These are phyloP conservation scores for Tupiocoris notatus DNA, from an alignment of 2,888 invertebrate genomes.

Conservation along the genomic window DNA sequence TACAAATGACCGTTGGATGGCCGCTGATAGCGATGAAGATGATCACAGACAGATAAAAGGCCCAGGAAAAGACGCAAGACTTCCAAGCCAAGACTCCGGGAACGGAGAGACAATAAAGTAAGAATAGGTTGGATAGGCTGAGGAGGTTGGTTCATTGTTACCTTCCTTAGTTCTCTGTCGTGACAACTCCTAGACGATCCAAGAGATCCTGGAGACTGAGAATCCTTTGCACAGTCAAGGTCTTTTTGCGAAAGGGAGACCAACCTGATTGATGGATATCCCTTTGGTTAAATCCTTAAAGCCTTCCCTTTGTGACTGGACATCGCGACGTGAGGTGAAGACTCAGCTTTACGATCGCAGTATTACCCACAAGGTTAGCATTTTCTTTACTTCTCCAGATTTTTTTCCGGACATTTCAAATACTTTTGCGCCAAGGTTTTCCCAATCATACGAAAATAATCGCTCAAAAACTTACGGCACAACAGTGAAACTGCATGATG, in stretches of 20 bases:
- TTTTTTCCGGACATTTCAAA: no score
- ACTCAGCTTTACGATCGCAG: background rate
- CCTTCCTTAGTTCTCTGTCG: constrained; percentile 25
- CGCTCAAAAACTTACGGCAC: no score
- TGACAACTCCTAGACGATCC: constrained; percentile 19
- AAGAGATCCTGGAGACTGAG: background rate
- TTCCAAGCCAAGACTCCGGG: background rate
- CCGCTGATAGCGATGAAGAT: background rate
- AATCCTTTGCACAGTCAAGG: no score
- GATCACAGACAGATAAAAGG: background rate
- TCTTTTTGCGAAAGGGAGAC: no score
- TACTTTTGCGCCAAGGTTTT: no score
- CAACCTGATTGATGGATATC: background rate
- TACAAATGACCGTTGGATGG: background rate
- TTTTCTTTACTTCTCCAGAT: background rate
- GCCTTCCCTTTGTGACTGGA: background rate
- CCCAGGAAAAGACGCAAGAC: background rate
- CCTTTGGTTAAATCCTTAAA: background rate
- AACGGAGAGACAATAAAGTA: background rate
- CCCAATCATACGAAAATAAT: no score
- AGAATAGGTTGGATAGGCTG: background rate
- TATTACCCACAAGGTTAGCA: background rate
- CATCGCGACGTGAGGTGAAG: background rate
- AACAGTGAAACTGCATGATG: no score
- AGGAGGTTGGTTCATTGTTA: constrained; percentile 33